phyloP scores from a whole-genome alignment of 1,140 invertebrate species.

The Scylla paramamosain region DNA sequence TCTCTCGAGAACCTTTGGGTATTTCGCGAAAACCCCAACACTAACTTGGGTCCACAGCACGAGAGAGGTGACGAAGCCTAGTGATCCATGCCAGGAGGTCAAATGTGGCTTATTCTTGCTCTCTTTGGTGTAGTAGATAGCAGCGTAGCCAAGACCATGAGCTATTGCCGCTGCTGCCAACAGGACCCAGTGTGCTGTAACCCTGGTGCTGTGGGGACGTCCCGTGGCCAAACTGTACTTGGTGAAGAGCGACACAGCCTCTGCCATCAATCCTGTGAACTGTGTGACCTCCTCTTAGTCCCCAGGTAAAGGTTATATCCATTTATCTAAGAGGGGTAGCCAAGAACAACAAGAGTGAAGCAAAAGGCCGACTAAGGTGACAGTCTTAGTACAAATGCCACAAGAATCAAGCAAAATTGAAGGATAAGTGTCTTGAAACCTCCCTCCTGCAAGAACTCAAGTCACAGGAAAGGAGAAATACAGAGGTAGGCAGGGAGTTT shows the following conservation, averaged over 20 bases:
- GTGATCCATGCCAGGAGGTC: constrained; percentile 48
- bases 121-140: constrained; percentile 64
- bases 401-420: too few species aligned
- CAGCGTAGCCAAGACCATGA: constrained; percentile 37
- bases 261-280: constrained; percentile 63
- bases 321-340: not conserved
- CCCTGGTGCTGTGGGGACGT: constrained; percentile 6
- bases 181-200: constrained; percentile 49
- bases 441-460: too few species aligned
- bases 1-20: constrained; percentile 32
- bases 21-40: constrained; percentile 32
- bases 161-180: not conserved
- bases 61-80: not conserved
- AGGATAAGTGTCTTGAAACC: too few species aligned
- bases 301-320: not conserved
- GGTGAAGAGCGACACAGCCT: constrained; percentile 55
- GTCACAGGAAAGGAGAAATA: too few species aligned
- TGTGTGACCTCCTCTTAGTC: not conserved
- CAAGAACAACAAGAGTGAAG: not conserved
- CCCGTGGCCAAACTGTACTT: constrained; percentile 36
- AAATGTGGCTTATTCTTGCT: constrained; percentile 38
- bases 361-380: not conserved
- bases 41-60: constrained; percentile 22
- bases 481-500: too few species aligned
- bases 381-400: not conserved